A percentile compares a stretch with the other conserved stretches of the same genome.
Conservation (phyloP, 2,113 vertebrate genomes). For the Haliaeetus leucogaster region DNA sequence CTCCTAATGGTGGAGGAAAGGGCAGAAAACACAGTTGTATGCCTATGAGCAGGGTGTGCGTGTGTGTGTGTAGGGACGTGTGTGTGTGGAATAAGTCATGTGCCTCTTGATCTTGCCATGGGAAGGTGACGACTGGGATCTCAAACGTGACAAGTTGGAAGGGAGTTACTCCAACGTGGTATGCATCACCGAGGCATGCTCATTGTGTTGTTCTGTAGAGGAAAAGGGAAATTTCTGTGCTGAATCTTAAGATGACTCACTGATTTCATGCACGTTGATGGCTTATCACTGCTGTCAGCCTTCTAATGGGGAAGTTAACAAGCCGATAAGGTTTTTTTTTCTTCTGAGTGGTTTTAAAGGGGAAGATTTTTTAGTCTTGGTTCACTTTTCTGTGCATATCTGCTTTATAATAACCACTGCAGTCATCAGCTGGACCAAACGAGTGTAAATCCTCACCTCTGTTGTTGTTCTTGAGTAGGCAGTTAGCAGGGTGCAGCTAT, state of each 20-base stretch:
- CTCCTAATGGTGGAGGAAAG: not conserved
- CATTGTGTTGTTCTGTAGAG: not conserved
- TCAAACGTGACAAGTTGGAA: not conserved
- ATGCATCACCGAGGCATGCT: not conserved
- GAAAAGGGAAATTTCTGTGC: not conserved
- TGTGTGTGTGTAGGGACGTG: too few species aligned
- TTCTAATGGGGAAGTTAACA: not conserved
- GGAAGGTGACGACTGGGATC: not conserved
- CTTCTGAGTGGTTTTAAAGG: not conserved
- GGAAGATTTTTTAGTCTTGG: not conserved
- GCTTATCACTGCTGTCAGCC: not conserved
- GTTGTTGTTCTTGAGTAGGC: fast-evolving
- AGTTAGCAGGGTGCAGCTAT: not conserved
- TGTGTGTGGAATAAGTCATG: not conserved
- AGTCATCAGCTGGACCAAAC: not conserved
- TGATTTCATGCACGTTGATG: not conserved
- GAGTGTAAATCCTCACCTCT: not conserved
- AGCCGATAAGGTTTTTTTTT: not conserved
- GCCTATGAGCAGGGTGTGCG: not conserved
- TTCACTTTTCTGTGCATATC: not conserved
- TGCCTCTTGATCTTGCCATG: not conserved
- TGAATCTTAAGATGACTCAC: not conserved
- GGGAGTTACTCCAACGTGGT: not conserved
- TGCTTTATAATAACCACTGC: not conserved
- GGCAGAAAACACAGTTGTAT: not conserved